phyloP scores from a whole-genome alignment of 2,113 vertebrate genomes.

The Thryonomys swinderianus region DNA sequence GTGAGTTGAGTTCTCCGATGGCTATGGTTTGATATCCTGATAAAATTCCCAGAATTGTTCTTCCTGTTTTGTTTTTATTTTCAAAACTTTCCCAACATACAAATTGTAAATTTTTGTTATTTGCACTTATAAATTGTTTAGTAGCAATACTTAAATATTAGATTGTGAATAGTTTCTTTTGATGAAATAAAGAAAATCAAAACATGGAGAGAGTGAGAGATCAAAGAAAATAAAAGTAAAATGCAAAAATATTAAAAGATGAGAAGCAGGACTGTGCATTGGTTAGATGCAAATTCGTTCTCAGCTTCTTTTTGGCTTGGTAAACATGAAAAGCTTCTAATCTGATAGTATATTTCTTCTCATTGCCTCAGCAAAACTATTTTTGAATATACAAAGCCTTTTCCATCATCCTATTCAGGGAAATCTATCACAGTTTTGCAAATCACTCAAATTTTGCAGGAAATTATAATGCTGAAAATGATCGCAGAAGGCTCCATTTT shows the following conservation, averaged over 20 bases:
- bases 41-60: background rate
- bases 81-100: background rate
- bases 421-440: slow-evolving; percentile 80
- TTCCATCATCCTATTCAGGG: slow-evolving; percentile 78
- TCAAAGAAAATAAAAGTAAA: background rate
- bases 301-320: slow-evolving; percentile 53
- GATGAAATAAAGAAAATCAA: background rate
- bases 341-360: slow-evolving; percentile 78
- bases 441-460: slow-evolving; percentile 80
- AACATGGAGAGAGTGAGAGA: background rate
- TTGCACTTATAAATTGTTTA: background rate
- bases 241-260: background rate
- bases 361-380: slow-evolving; percentile 82
- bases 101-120: background rate
- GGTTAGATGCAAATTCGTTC: slow-evolving; percentile 58
- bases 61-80: background rate
- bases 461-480: slow-evolving; percentile 83
- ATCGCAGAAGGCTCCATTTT: slow-evolving; percentile 75
- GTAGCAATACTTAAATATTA: background rate
- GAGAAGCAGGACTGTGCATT: slow-evolving; percentile 19
- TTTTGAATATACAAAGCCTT: slow-evolving; percentile 81
- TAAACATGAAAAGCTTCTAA: slow-evolving; percentile 71
- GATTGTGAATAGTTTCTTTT: background rate
- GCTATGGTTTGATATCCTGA: background rate
- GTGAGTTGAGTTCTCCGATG: background rate